Evolutionary conservation across 2,888 invertebrate species (phyloP).

Genomic region (Agrotis clavis): DNA sequence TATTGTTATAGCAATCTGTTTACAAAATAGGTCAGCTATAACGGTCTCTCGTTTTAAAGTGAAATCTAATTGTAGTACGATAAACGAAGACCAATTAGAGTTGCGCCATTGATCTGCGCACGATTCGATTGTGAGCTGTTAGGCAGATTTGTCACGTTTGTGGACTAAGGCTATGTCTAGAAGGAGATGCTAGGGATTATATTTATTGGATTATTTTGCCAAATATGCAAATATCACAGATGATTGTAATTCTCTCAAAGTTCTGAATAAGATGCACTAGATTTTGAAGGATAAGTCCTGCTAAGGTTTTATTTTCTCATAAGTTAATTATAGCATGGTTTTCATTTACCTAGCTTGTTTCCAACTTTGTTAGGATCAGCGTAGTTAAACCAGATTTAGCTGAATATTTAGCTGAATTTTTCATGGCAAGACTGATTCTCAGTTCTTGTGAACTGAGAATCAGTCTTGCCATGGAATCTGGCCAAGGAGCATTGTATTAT

Average conservation of each 20-base stretch:
- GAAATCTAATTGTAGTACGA: constrained; percentile 60
- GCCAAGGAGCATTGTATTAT: too few species aligned
- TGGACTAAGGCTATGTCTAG: constrained; percentile 15
- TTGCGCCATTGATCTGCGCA: constrained; percentile 54
- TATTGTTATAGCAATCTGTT: constrained; percentile 42
- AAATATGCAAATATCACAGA: constrained; percentile 26
- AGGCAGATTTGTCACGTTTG: constrained; percentile 54
- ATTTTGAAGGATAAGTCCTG: not conserved
- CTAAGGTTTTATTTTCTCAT: not conserved
- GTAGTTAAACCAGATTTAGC: too few species aligned
- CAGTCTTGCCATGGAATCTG: too few species aligned
- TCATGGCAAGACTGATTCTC: too few species aligned
- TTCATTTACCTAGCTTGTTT: too few species aligned
- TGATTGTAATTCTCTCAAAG: not conserved
- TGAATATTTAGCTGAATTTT: too few species aligned
- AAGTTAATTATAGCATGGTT: not conserved
- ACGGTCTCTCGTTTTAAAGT: constrained; percentile 47
- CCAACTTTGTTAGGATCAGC: too few species aligned
- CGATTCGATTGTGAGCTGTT: constrained; percentile 54
- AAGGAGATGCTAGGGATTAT: constrained; percentile 1
- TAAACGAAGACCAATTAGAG: constrained; percentile 57
- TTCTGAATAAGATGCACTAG: too few species aligned
- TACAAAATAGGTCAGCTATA: constrained; percentile 64
- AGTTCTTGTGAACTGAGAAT: too few species aligned
- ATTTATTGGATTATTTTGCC: constrained; percentile 14